These are phyloP conservation scores for Rhynchophorus ferrugineus DNA, from an alignment of 1,140 invertebrate genomes.

Conservation along the genomic window DNA sequence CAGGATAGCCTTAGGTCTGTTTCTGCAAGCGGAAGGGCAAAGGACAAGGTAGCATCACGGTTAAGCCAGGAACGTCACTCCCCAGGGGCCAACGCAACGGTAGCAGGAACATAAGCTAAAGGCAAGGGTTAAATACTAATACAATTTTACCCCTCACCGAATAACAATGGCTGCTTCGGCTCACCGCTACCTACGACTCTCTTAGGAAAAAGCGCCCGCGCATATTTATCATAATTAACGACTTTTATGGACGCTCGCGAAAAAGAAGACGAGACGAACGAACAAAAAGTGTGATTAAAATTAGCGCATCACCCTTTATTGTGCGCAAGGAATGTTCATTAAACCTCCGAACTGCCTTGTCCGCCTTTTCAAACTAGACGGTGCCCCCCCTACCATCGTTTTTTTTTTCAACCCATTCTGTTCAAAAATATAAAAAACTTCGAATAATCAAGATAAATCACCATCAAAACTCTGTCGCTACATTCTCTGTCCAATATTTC, in stretches of 20 bases:
- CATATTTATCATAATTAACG: conserved; percentile 46
- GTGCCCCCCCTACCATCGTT: conserved; percentile 6
- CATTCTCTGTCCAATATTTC: too few relatives aligned
- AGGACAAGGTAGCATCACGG: conserved; percentile 32
- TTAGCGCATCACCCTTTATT: conserved; percentile 32
- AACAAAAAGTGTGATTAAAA: conserved; percentile 42
- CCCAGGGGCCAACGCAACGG: conserved; percentile 35
- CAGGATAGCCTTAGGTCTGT: conserved; percentile 21
- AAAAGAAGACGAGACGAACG: conserved; percentile 36
- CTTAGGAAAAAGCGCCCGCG: conserved; percentile 42
- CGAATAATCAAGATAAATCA: neutral
- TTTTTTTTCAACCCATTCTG: too few relatives aligned
- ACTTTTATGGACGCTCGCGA: conserved; percentile 39
- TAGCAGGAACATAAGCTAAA: conserved; percentile 37
- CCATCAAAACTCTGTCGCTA: too few relatives aligned
- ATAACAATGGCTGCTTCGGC: conserved; percentile 41
- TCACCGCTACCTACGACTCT: conserved; percentile 37
- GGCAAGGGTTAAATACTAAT: conserved; percentile 42
- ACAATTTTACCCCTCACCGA: conserved; percentile 36
- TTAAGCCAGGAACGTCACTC: conserved; percentile 35
- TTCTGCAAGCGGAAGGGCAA: conserved; percentile 26
- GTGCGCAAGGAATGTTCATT: conserved; percentile 28
- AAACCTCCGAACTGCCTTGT: conserved; percentile 11
- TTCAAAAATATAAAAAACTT: conserved; percentile 13
- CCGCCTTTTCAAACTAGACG: conserved; percentile 11